A percentile compares a stretch with the other conserved stretches of the same genome.
Evolutionary conservation across 2,113 vertebrate species (phyloP).

Genomic region (Carassius gibelio): DNA sequence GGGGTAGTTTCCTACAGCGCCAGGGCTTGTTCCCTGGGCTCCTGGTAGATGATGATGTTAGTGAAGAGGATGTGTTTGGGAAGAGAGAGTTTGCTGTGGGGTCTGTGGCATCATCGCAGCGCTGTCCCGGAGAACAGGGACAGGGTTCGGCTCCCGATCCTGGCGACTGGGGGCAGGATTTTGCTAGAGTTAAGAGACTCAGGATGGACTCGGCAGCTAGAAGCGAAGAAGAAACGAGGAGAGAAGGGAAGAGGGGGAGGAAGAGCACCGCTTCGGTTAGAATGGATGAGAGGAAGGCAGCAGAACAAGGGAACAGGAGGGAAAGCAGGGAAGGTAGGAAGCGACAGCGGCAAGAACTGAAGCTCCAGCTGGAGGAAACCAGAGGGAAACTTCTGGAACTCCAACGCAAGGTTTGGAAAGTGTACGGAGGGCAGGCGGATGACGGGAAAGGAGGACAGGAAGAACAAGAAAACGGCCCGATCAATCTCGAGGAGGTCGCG

Average conservation of each 20-base stretch:
- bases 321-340: constrained; percentile 66
- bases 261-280: constrained; percentile 36
- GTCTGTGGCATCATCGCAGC: constrained; percentile 33
- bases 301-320: constrained; percentile 56
- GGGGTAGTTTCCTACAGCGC: constrained; percentile 56
- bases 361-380: constrained; percentile 77
- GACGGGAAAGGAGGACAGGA: constrained; percentile 58
- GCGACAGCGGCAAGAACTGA: constrained; percentile 74
- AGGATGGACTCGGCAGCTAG: constrained; percentile 62
- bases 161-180: constrained; percentile 67
- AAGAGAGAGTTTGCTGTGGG: constrained; percentile 55
- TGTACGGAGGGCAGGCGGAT: constrained; percentile 69
- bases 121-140: constrained; percentile 54
- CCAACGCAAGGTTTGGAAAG: constrained; percentile 77
- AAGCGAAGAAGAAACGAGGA: constrained; percentile 53
- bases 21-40: constrained; percentile 48
- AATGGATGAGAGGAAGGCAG: constrained; percentile 24
- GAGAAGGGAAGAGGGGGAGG: constrained; percentile 40
- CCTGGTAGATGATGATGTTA: constrained; percentile 45
- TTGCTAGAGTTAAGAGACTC: constrained; percentile 70
- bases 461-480: constrained; percentile 55
- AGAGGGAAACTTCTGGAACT: constrained; percentile 74
- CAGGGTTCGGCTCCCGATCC: constrained; percentile 57
- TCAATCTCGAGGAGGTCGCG: constrained; percentile 56
- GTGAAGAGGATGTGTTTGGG: constrained; percentile 58